Conservation (phyloP, 1,140 invertebrate species). For the Temnothorax longispinosus region DNA sequence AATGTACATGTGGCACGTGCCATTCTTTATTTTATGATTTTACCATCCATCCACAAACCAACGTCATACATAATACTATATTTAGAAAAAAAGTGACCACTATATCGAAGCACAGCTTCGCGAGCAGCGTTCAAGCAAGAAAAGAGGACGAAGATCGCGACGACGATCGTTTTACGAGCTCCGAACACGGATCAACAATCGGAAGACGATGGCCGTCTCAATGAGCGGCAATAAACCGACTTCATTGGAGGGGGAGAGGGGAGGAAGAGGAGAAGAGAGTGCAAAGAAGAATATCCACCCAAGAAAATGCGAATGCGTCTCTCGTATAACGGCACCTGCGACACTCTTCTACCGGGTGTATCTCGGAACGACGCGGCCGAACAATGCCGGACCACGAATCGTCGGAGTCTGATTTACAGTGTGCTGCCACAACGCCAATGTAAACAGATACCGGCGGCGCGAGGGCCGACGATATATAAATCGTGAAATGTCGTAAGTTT, state of each 20-base stretch:
- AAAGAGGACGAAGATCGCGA: conserved; percentile 37
- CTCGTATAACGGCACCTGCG: conserved; percentile 68
- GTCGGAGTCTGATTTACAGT: conserved; percentile 71
- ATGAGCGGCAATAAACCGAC: conserved; percentile 72
- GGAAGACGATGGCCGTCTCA: conserved; percentile 72
- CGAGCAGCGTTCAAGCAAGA: background rate
- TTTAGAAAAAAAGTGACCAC: background rate
- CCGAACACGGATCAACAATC: conserved; percentile 76
- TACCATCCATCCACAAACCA: background rate
- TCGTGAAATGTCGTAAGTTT: conserved; percentile 68
- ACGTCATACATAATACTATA: conserved; percentile 13
- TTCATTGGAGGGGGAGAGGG: conserved; percentile 62
- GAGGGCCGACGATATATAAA: conserved; percentile 62
- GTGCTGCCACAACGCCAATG: conserved; percentile 46
- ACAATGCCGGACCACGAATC: conserved; percentile 65
- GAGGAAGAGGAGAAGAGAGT: background rate
- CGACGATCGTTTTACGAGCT: conserved; percentile 72
- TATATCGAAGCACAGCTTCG: background rate
- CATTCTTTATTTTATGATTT: conserved; percentile 5
- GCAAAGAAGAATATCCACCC: conserved; percentile 23
- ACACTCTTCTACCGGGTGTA: conserved; percentile 29
- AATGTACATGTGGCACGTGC: background rate
- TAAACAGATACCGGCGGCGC: conserved; percentile 66
- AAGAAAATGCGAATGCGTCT: conserved; percentile 62
- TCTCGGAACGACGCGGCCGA: conserved; percentile 48